A percentile compares a stretch with the other conserved stretches of the same genome.
These are phyloP conservation scores for Rhinophrynus dorsalis DNA, from an alignment of 2,797 vertebrate genomes.

Conservation along the genomic window DNA sequence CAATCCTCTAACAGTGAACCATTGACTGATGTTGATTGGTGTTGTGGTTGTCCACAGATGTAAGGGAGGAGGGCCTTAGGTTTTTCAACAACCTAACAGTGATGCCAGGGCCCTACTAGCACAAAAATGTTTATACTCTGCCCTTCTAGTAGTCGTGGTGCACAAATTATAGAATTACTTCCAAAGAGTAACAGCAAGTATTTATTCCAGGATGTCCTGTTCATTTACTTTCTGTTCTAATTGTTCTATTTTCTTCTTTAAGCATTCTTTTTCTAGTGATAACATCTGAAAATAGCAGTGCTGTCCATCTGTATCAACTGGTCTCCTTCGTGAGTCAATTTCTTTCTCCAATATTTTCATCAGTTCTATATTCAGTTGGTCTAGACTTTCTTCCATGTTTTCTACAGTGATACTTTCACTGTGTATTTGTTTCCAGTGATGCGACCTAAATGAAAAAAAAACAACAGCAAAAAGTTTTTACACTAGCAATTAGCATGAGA, in stretches of 20 bases:
- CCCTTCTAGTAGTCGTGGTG: no score
- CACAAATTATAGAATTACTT: no score
- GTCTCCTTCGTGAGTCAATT: background rate
- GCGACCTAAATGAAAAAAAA: background rate
- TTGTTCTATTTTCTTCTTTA: conserved; percentile 32
- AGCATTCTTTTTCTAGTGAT: conserved; percentile 46
- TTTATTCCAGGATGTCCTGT: no score
- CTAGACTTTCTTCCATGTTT: conserved; percentile 45
- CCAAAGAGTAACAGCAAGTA: no score
- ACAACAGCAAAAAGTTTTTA: background rate
- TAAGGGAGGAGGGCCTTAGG: no score
- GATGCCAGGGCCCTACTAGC: no score
- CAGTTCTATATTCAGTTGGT: conserved; percentile 47
- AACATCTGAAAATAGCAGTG: conserved; percentile 43
- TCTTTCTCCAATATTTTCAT: conserved; percentile 25
- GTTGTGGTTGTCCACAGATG: no score
- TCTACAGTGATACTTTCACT: background rate
- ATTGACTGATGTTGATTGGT: no score
- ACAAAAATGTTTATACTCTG: no score
- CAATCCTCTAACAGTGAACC: no score
- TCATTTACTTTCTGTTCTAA: conserved; percentile 44
- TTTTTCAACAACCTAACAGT: no score
- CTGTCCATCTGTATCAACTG: conserved; percentile 6
- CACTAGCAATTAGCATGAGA: background rate
- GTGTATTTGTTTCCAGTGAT: background rate